A percentile compares a stretch with the other conserved stretches of the same genome.
phyloP scores from a whole-genome alignment of 2,797 vertebrate species.

The Acanthiza pusilla region DNA sequence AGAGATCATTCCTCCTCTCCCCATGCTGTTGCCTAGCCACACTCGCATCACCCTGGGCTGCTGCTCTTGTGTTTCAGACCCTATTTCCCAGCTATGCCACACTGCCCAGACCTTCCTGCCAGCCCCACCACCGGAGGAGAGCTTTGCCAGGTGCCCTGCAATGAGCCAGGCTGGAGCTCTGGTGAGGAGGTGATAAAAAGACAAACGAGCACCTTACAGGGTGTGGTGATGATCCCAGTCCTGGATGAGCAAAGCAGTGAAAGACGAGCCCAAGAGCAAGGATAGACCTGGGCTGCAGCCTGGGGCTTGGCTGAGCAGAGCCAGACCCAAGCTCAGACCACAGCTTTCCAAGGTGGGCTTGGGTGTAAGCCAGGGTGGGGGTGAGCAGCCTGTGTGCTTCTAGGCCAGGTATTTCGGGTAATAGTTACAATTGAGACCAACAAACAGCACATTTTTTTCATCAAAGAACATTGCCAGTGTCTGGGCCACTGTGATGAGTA shows the following conservation, averaged over 20 bases:
- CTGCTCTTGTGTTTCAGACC: not conserved
- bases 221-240: fast-evolving
- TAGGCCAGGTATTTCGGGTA: not conserved
- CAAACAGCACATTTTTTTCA: not conserved
- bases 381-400: not conserved
- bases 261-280: not conserved
- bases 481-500: not conserved
- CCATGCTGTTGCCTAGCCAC: conserved; percentile 23
- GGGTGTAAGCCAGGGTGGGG: fast-evolving
- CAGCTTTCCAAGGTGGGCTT: fast-evolving
- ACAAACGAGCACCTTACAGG: not conserved
- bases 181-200: not conserved
- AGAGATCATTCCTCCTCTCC: conserved; percentile 30
- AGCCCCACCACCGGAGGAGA: not conserved
- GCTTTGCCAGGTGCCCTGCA: not conserved
- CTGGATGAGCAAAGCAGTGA: not conserved
- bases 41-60: conserved; percentile 14
- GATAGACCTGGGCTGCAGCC: not conserved
- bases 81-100: not conserved
- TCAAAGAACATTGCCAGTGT: not conserved
- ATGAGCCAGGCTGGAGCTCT: not conserved
- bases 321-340: not conserved
- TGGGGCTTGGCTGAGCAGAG: not conserved
- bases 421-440: not conserved
- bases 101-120: not conserved